Conservation (phyloP, 1,140 invertebrate genomes). For the Globodera rostochiensis region DNA sequence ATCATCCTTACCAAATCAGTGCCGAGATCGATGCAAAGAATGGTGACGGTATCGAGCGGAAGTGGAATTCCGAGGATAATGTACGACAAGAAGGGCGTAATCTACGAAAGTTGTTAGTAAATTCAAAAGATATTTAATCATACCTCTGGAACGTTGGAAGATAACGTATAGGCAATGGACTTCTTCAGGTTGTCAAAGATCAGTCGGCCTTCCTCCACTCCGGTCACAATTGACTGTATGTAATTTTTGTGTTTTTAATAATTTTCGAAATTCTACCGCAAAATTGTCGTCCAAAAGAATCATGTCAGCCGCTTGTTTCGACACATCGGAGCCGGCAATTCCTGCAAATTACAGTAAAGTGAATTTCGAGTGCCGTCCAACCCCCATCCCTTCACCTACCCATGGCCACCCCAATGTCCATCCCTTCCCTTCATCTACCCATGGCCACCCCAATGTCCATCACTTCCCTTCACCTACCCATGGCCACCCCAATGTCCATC, state of each 20-base stretch:
- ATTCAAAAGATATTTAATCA: neutral
- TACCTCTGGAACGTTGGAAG: conserved; percentile 93
- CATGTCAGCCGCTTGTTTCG: conserved; percentile 99
- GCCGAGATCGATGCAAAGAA: conserved; percentile 98
- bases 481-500: conserved; percentile 28
- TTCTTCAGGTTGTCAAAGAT: conserved; percentile 99
- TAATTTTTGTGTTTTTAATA: neutral
- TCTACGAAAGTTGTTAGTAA: conserved; percentile 66
- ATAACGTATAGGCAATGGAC: conserved; percentile 97
- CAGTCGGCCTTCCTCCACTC: conserved; percentile 94
- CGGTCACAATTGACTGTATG: conserved; percentile 86
- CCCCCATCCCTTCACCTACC: neutral
- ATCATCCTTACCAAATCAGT: conserved; percentile 82
- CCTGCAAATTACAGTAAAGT: conserved; percentile 68
- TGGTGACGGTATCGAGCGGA: conserved; percentile 95
- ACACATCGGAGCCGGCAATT: conserved; percentile 96
- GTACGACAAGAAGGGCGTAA: conserved; percentile 96
- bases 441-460: too few species aligned
- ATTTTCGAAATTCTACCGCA: conserved; percentile 66
- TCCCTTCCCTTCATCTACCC: too few species aligned
- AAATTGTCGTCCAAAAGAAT: conserved; percentile 99
- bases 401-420: too few species aligned
- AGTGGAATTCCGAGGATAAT: conserved; percentile 94
- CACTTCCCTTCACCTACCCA: conserved; percentile 13
- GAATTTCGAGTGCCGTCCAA: neutral